These are phyloP conservation scores for Campoplex capitator DNA, from an alignment of 2,888 invertebrate genomes.

Conservation along the genomic window DNA sequence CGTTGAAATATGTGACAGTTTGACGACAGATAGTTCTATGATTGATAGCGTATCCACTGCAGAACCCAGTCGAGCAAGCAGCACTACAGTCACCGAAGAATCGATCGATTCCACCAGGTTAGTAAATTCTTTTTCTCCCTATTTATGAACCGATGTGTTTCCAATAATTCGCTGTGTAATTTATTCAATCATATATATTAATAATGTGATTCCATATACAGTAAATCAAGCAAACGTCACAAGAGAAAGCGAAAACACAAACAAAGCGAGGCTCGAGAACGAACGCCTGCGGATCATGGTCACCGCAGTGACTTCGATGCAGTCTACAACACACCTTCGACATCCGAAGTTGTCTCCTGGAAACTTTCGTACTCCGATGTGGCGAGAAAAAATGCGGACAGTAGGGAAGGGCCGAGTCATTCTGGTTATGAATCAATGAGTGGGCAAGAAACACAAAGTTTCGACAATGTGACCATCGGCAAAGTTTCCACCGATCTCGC, in stretches of 20 bases:
- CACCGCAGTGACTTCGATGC: conserved; percentile 69
- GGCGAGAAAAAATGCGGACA: conserved; percentile 71
- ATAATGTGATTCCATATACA: neutral
- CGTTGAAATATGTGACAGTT: conserved; percentile 78
- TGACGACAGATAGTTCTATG: conserved; percentile 72
- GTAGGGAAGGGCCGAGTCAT: conserved; percentile 40
- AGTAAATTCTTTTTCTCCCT: neutral
- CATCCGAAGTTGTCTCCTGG: conserved; percentile 69
- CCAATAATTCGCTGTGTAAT: neutral
- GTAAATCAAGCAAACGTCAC: conserved; percentile 52
- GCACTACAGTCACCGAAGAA: conserved; percentile 71
- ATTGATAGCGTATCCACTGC: conserved; percentile 63
- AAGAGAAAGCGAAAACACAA: conserved; percentile 68
- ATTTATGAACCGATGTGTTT: neutral
- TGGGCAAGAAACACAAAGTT: conserved; percentile 38
- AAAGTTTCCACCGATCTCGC: conserved; percentile 52
- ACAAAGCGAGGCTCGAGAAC: conserved; percentile 54
- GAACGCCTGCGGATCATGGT: conserved; percentile 59
- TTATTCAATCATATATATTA: neutral
- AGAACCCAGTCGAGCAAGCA: conserved; percentile 68
- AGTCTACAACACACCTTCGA: conserved; percentile 70
- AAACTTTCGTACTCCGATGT: conserved; percentile 78
- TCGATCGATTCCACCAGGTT: conserved; percentile 41
- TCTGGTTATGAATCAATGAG: conserved; percentile 39
- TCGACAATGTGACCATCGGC: conserved; percentile 46